Percentiles rank a stretch among this genome's conserved stretches.
phyloP scores from a whole-genome alignment of 2,113 vertebrate genomes.

The Chaenogobius annularis region DNA sequence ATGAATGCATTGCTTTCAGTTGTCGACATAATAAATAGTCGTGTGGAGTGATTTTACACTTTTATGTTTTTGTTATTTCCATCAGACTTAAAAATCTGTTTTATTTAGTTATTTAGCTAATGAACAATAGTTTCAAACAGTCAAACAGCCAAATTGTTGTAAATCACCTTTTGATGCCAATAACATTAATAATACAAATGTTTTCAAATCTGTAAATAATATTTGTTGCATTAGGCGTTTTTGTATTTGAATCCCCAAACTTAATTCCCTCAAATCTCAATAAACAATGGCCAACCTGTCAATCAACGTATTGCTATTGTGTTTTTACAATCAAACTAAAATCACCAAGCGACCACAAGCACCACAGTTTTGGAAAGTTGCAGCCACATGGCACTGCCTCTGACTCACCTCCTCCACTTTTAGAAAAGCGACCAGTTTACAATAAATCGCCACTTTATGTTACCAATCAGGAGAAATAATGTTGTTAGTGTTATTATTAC shows the following conservation, averaged over 20 bases:
- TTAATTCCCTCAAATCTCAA: neutral
- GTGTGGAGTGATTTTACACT: no score
- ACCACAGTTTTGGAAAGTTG: neutral
- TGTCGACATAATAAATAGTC: neutral
- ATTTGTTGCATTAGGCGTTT: neutral
- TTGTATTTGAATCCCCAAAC: neutral
- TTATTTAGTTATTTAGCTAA: neutral
- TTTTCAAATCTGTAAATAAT: neutral
- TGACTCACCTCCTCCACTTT: slow-evolving; percentile 43
- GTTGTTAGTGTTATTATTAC: neutral
- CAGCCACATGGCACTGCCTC: slow-evolving; percentile 12
- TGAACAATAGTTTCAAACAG: neutral
- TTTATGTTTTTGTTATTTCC: neutral
- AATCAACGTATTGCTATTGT: no score
- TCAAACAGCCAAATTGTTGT: neutral
- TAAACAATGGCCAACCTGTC: no score
- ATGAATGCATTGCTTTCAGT: neutral
- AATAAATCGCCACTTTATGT: slow-evolving; percentile 55
- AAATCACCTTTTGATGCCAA: no score
- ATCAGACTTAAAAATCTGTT: neutral
- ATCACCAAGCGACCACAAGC: slow-evolving; percentile 34
- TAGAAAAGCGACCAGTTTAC: slow-evolving; percentile 41
- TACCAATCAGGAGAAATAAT: slow-evolving; percentile 12
- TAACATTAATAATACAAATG: no score
- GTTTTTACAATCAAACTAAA: neutral